Evolutionary conservation across 1,140 invertebrate species (phyloP).

Genomic region (Gryllus bimaculatus): DNA sequence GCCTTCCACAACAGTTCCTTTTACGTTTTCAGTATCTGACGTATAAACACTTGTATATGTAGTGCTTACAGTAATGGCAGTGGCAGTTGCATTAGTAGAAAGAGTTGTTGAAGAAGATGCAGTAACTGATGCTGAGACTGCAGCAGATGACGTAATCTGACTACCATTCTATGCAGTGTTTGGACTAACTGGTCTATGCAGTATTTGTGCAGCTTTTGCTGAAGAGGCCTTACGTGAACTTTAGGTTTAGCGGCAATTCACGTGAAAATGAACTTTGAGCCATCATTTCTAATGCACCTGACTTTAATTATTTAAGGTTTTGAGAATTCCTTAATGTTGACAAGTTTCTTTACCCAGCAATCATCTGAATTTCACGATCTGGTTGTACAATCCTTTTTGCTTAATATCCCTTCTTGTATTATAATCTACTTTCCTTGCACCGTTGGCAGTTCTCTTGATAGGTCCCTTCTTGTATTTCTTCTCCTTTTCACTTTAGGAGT

Average conservation of each 20-base stretch:
- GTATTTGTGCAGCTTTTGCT: neutral
- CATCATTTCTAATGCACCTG: conserved; percentile 29
- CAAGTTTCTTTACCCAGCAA: conserved; percentile 40
- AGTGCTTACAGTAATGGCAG: neutral
- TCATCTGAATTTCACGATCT: conserved; percentile 30
- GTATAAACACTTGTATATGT: neutral
- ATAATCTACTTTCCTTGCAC: conserved; percentile 54
- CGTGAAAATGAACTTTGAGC: conserved; percentile 14
- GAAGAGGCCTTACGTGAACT: neutral
- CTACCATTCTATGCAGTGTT: no score
- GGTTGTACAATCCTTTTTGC: conserved; percentile 18
- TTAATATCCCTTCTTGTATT: conserved; percentile 49
- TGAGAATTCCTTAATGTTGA: conserved; percentile 41
- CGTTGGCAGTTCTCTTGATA: conserved; percentile 28
- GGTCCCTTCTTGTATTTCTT: conserved; percentile 28
- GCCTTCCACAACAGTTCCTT: conserved; percentile 35
- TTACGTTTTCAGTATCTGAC: conserved; percentile 2
- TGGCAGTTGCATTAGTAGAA: no score
- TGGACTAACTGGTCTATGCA: no score
- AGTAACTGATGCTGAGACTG: no score
- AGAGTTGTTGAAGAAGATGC: no score
- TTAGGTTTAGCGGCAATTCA: neutral
- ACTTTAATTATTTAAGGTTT: conserved; percentile 43
- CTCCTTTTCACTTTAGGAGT: conserved; percentile 35
- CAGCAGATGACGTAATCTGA: neutral